Evolutionary conservation across 2,113 vertebrate genomes (phyloP).

Genomic region (Polypterus bichir): DNA sequence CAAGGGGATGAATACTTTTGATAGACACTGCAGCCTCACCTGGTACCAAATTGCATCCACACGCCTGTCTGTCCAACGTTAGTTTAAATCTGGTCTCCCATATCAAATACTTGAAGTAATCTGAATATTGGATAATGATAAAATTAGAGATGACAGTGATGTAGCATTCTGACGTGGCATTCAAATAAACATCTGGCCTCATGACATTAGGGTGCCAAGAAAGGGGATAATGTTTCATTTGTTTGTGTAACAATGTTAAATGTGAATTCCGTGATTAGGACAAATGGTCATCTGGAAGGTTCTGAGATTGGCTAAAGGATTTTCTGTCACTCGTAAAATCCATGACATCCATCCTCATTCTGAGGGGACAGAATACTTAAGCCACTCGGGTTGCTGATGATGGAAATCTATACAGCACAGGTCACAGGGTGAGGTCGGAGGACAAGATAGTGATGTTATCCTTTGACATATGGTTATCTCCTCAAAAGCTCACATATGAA

Average conservation of each 20-base stretch:
- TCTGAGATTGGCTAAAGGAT: constrained; percentile 39
- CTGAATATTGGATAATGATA: too few relatives aligned
- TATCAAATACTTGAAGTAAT: too few relatives aligned
- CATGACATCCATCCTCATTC: constrained; percentile 47
- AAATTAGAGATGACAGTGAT: too few relatives aligned
- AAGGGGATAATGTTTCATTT: constrained; percentile 18
- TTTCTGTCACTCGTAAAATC: constrained; percentile 37
- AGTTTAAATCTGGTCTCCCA: too few relatives aligned
- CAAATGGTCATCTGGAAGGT: constrained; percentile 43
- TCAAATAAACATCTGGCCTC: not conserved
- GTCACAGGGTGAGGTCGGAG: constrained; percentile 43
- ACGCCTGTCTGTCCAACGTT: too few relatives aligned
- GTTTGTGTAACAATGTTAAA: constrained; percentile 20
- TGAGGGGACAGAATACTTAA: constrained; percentile 34
- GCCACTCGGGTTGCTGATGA: constrained; percentile 28
- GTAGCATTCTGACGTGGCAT: too few relatives aligned
- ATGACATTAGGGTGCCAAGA: constrained; percentile 4
- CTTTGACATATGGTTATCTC: constrained; percentile 33
- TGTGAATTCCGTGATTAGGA: constrained; percentile 51
- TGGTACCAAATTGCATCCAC: too few relatives aligned
- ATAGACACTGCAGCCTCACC: too few relatives aligned
- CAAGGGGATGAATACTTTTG: too few relatives aligned
- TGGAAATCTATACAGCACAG: constrained; percentile 35
- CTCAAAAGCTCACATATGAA: constrained; percentile 9
- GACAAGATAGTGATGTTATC: constrained; percentile 29